Conservation (phyloP, 2,888 invertebrate genomes). For the Zaprionus bogoriensis region DNA sequence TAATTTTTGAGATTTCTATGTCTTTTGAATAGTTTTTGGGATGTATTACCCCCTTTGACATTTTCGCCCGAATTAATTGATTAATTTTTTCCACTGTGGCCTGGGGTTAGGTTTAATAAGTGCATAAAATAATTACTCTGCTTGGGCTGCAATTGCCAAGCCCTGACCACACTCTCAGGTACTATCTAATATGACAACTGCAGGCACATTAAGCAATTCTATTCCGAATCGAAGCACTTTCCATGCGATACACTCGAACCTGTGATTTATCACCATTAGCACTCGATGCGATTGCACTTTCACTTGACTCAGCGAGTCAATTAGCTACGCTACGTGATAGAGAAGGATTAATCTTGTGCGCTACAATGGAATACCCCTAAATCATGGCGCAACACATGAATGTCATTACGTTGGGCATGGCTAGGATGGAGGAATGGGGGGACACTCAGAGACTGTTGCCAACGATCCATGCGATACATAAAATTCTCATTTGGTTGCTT, state of each 20-base stretch:
- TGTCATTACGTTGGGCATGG: not conserved
- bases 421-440: not conserved
- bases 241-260: not conserved
- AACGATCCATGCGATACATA: constrained; percentile 57
- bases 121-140: no score
- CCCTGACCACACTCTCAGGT: no score
- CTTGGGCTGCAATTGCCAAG: no score
- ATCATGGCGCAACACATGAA: not conserved
- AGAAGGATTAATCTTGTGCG: not conserved
- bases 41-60: no score
- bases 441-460: constrained; percentile 7
- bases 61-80: no score
- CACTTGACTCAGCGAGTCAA: not conserved
- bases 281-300: not conserved
- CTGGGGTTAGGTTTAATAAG: no score
- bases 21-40: no score
- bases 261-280: not conserved
- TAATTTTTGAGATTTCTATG: no score
- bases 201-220: no score
- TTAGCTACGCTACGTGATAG: not conserved
- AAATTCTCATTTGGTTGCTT: constrained; percentile 57
- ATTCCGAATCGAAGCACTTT: not conserved
- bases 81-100: no score
- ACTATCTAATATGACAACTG: no score
- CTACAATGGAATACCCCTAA: not conserved